Conservation (phyloP, 2,113 vertebrate genomes). For the Pygoscelis adeliae region DNA sequence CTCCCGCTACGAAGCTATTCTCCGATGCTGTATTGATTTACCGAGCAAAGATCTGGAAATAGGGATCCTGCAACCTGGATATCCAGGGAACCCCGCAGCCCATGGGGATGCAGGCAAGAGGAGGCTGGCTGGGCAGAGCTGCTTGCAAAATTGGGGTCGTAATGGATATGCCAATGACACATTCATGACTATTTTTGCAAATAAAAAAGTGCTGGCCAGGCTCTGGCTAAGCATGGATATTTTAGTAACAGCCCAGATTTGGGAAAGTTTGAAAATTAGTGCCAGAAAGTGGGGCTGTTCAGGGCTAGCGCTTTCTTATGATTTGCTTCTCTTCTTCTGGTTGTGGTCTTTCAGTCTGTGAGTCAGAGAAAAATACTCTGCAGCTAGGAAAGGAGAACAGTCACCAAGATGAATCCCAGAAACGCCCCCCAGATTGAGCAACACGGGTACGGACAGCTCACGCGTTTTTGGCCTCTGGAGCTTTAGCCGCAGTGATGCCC, state of each 20-base stretch:
- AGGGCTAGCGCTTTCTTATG: neutral
- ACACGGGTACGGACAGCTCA: accelerated
- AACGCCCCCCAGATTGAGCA: neutral
- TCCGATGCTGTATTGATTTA: neutral
- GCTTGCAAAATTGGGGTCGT: neutral
- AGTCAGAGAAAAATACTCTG: neutral
- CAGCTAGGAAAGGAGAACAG: neutral
- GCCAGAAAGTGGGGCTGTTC: neutral
- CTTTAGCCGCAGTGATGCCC: neutral
- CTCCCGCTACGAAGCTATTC: neutral
- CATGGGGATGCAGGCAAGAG: neutral
- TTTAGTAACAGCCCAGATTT: neutral
- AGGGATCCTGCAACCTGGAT: neutral
- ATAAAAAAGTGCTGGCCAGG: neutral
- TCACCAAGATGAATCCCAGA: neutral
- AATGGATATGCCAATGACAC: neutral
- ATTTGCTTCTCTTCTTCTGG: neutral
- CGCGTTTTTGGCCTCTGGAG: neutral
- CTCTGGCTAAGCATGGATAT: neutral
- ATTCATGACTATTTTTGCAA: neutral
- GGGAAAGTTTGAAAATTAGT: neutral
- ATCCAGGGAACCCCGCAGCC: neutral
- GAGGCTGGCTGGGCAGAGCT: neutral
- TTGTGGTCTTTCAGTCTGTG: neutral
- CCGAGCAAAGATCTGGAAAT: neutral